Evolutionary conservation across 2,797 vertebrate genomes (phyloP).

Genomic region (Dallia pectoralis): DNA sequence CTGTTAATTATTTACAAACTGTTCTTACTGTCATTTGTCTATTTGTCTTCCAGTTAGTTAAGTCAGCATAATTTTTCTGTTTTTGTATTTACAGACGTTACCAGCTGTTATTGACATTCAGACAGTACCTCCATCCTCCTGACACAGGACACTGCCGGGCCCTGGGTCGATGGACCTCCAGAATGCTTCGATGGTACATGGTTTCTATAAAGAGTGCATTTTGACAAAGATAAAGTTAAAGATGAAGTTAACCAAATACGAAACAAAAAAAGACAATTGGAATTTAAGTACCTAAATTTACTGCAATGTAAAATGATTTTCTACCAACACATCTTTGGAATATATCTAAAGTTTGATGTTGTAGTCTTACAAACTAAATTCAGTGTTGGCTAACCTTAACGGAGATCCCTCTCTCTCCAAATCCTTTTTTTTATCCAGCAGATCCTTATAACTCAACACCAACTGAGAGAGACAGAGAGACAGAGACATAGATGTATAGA

Average conservation of each 20-base stretch:
- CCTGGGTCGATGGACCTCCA: slow-evolving; percentile 48
- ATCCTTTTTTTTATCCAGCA: slow-evolving; percentile 73
- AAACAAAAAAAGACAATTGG: too few relatives aligned
- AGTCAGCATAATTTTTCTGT: too few relatives aligned
- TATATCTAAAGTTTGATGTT: background rate
- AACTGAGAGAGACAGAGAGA: slow-evolving; percentile 53
- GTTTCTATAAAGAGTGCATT: slow-evolving; percentile 57
- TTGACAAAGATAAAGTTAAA: slow-evolving; percentile 11
- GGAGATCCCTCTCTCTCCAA: slow-evolving; percentile 67
- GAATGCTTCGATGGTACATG: slow-evolving; percentile 54
- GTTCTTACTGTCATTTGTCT: too few relatives aligned
- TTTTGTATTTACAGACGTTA: background rate
- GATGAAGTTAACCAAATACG: background rate
- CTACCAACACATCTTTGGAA: too few relatives aligned
- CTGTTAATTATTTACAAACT: too few relatives aligned
- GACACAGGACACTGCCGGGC: slow-evolving; percentile 32
- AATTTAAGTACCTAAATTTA: too few relatives aligned
- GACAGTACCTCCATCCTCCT: slow-evolving; percentile 58
- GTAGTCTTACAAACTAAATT: background rate
- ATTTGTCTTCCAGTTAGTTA: too few relatives aligned
- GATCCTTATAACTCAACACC: slow-evolving; percentile 64
- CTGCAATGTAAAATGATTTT: too few relatives aligned
- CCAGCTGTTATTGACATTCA: background rate
- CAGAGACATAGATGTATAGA: background rate
- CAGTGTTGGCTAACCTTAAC: slow-evolving; percentile 61